phyloP scores from a whole-genome alignment of 2,113 vertebrate species.

The Nymphicus hollandicus region DNA sequence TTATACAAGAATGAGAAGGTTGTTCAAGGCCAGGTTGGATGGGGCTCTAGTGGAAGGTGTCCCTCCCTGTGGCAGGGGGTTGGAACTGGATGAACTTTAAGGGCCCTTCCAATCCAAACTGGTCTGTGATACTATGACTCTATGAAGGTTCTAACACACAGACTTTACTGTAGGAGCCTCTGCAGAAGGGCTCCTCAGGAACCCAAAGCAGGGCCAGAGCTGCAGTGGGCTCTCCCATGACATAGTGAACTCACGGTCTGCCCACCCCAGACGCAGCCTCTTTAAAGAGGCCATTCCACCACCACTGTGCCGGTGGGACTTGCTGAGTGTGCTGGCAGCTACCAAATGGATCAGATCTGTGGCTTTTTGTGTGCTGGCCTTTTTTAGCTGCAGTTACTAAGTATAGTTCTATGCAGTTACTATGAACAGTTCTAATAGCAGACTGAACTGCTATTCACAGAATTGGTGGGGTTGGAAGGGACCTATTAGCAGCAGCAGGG shows the following conservation, averaged over 20 bases:
- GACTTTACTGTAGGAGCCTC: not conserved
- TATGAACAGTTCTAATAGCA: not conserved
- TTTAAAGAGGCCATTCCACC: not conserved
- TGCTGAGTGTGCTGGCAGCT: not conserved
- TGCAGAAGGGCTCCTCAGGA: not conserved
- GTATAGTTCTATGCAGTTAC: too few relatives aligned
- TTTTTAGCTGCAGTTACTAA: not conserved
- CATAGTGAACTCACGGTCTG: not conserved
- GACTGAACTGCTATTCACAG: not conserved
- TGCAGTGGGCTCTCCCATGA: fast-evolving
- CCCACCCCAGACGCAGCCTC: fast-evolving
- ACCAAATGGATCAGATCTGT: not conserved
- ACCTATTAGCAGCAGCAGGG: not conserved
- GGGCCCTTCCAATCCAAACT: not conserved
- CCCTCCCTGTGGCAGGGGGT: not conserved
- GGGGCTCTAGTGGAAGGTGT: not conserved
- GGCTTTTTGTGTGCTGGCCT: not conserved
- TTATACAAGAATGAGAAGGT: not conserved
- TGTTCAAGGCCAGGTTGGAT: not conserved
- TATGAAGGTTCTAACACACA: not conserved
- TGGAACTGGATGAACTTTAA: not conserved
- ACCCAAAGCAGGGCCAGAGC: not conserved
- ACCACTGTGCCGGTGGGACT: fast-evolving
- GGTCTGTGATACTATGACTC: not conserved
- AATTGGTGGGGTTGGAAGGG: not conserved